Evolutionary conservation across 2,113 vertebrate species (phyloP), one percentile per base, ranked within the genome.

Genomic region (Pygoscelis antarcticus): DNA sequence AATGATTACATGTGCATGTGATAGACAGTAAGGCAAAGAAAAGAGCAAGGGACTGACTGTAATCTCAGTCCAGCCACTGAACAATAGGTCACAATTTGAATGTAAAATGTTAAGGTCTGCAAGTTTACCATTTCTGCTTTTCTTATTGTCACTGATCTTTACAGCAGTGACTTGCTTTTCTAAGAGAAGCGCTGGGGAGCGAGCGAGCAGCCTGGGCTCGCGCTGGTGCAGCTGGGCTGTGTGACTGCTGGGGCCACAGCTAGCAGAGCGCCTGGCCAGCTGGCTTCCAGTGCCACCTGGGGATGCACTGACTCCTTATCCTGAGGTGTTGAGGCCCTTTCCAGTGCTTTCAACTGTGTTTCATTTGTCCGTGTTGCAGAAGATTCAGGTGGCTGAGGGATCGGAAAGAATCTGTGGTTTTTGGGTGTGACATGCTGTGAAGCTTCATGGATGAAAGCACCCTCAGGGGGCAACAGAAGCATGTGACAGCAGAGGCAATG

Each of bases 181-280:
- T 40, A 20, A 36, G 42, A 65, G 25, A 42, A 66, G 60, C 1
- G 1, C 42, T 7, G 6, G 52, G 44, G 32, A 74, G 44, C 0
- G 3, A 58, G 21, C 0, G 21, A 44, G 36, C 51, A 81, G 42
- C 20, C 20, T 10, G 58, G 40, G n/a, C 49, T 55, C 58, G 23
- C 1, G 1, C 29, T 2, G 16, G 76, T 62, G 46, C 55, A 27
- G 65, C 38, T 0, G 3, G 26, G 8, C 4, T 34, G 22, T 44
- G 47, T 0, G 26, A 10, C 32, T 55, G 38, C 34, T 54, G 38
- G 58, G 55, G 47, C 75, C 27, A 14, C 21, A 34, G 70, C 1
- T 14, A 44, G 38, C 29, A 34, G 34, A 32, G 27, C 1, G 1
- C 21, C 34, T 27, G 34, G 8, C 19, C 27, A 23, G 29, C 34